A percentile compares a stretch with the other conserved stretches of the same genome.
Evolutionary conservation across 2,113 vertebrate genomes (phyloP).

Genomic region (Capreolus pygargus): DNA sequence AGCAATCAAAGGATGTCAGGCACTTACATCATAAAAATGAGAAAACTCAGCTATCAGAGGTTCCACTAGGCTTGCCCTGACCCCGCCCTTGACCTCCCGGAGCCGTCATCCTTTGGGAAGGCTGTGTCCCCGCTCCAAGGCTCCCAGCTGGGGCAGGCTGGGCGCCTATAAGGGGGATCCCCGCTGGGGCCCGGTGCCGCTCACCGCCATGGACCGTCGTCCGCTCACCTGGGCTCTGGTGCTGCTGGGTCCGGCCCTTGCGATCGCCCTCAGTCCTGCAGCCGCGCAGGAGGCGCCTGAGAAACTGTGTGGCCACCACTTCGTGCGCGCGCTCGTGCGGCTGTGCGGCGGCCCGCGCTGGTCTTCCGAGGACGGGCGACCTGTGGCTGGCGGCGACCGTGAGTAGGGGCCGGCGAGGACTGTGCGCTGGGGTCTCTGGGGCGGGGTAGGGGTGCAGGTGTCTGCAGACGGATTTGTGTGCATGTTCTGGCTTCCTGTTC

Average conservation of each 20-base stretch:
- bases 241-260: not conserved
- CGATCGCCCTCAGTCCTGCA: rapidly evolving
- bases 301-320: constrained; percentile 54
- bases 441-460: not conserved
- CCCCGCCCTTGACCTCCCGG: not conserved
- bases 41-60: not conserved
- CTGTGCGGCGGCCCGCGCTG: constrained; percentile 64
- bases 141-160: not conserved
- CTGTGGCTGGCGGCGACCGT: not conserved
- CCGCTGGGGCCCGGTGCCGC: rapidly evolving
- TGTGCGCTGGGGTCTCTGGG: not conserved
- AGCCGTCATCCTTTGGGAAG: not conserved
- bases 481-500: not conserved
- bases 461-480: not conserved
- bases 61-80: not conserved
- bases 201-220: not conserved
- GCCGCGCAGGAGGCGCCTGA: not conserved
- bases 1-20: not conserved
- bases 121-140: constrained; percentile 35
- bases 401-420: not conserved
- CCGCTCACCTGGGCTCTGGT: not conserved
- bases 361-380: not conserved
- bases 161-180: constrained; percentile 40
- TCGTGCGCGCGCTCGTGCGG: constrained; percentile 50
- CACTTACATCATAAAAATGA: not conserved